Base-by-base conservation (phyloP, 2,888 invertebrate genomes). In the Zaprionus obscuricornis region DNA sequence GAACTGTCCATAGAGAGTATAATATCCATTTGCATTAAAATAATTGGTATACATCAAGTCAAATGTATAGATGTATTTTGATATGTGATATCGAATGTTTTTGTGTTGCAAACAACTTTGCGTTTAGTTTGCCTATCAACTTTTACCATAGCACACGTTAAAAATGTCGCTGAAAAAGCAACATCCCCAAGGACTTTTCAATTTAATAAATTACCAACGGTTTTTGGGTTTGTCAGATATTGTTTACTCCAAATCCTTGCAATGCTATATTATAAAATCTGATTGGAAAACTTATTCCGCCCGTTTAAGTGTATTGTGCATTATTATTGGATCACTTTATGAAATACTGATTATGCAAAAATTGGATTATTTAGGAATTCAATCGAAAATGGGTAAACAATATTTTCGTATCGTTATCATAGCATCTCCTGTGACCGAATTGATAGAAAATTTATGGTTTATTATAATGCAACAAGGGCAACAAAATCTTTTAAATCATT, bases 161-260 rank as follows among this genome's bases (percentile, higher is more conserved):
- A 27, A 3, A 37, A 47, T 47, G 31, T 10, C 20, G 13, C 8
- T n/a, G n/a, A n/a, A 7, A 1, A 13, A 10, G 11, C 20, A 46
- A 16, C 29, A 27, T n/a, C 2, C 14, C 0, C 16, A 24, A 17
- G 36, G 3, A 18, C 27, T 47, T 7, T 6, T 68, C 4, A 10
- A 14, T 0, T 17, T 22, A 14, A 6, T 69, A 26, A 17, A 22
- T 14, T 70, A 64, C n/a, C 70, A 67, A 6, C 50, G 70, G 0
- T 45, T 18, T 14, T 33, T 67, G 20, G 71, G 70, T 8, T 22
- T 70, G n/a, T 47, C 20, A 10, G 10, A 64, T 29, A 33, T 66
- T 10, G 20, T 34, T 1, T 70, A 43, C 18, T 65, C 51, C 2
- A 34, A 2, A 13, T 10, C 22, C 34, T 34, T 39, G 29, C 50